These are phyloP conservation scores for silkworm (Bombyx mori) DNA, from an alignment of 1,140 invertebrate genomes.

Conservation along the genomic window ASM3026992v2 NC_085116.1:1583501-1584000, in stretches of 20 bases:
- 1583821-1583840: too few species aligned
- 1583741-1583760: not conserved
- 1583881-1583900: too few species aligned
- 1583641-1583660: conserved; percentile 2
- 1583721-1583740: not conserved
- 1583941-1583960: too few species aligned
- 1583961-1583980: too few species aligned
- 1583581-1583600: conserved; percentile 68
- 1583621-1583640: conserved; percentile 35
- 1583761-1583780: not conserved
- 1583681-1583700: not conserved
- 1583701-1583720: not conserved
- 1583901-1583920: too few species aligned
- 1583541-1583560: conserved; percentile 60
- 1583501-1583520: conserved; percentile 2
- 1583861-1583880: too few species aligned
- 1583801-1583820: too few species aligned
- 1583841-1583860: too few species aligned
- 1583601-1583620: conserved; percentile 54
- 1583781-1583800: too few species aligned
- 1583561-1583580: conserved; percentile 59
- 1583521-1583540: conserved; percentile 23
- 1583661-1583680: not conserved
- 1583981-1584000: not conserved
- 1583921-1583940: too few species aligned